A percentile compares a stretch with the other conserved stretches of the same genome.
These are phyloP conservation scores for Anoura caudifer DNA, from an alignment of 2,113 vertebrate species.

Conservation along the genomic window DNA sequence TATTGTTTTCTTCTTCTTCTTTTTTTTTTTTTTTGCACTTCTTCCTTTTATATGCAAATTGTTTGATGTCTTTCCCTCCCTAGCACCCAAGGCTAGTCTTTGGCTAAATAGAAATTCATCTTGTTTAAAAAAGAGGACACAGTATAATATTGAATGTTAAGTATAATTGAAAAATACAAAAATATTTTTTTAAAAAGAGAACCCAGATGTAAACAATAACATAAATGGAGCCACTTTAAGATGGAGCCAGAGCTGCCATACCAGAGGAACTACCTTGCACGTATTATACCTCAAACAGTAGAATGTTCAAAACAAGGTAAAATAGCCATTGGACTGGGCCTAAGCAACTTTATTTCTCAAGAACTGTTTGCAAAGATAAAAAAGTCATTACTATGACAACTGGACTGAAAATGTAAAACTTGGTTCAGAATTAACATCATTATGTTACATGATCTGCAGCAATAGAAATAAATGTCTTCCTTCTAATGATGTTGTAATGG, in stretches of 20 bases:
- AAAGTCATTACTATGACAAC: not conserved
- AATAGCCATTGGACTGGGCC: not conserved
- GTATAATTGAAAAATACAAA: not conserved
- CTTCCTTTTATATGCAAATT: conserved; percentile 33
- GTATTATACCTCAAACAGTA: not conserved
- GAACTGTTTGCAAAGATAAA: not conserved
- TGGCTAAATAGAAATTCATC: not conserved
- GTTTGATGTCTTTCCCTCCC: not conserved
- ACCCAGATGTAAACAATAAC: not conserved
- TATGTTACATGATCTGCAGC: not conserved
- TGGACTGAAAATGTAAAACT: not conserved
- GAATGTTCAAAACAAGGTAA: not conserved
- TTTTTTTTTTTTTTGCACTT: not conserved
- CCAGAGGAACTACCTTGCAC: not conserved
- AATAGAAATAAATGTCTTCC: not conserved
- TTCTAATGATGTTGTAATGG: not conserved
- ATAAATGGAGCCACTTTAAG: not conserved
- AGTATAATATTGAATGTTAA: not conserved
- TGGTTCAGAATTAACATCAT: not conserved
- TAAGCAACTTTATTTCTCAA: not conserved
- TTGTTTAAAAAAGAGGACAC: not conserved
- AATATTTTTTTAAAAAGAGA: not conserved
- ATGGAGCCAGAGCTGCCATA: not conserved
- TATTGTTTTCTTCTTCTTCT: not conserved
- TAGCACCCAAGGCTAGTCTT: not conserved